Conservation (phyloP, 1,140 invertebrate species). For the Cydia fagiglandana region DNA sequence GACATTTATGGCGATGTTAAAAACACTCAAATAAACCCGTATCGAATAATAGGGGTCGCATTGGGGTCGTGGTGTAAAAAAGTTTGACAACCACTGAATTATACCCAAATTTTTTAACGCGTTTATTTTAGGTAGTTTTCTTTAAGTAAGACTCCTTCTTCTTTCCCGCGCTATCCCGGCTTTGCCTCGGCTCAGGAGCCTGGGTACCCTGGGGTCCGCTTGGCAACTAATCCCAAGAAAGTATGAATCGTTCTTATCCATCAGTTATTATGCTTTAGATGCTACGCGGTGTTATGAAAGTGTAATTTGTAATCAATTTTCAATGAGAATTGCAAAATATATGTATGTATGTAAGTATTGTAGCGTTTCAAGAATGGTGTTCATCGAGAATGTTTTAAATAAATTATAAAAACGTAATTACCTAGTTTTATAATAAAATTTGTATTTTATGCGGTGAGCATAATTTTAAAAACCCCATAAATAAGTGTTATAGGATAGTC, state of each 20-base stretch:
- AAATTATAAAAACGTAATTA: conserved; percentile 34
- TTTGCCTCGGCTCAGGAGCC: no score
- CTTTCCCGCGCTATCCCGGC: no score
- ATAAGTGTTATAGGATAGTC: conserved; percentile 37
- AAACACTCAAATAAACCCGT: no score
- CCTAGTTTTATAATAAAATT: conserved; percentile 42
- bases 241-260: not conserved
- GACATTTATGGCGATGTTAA: no score
- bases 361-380: not conserved
- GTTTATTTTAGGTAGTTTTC: not conserved
- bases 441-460: conserved; percentile 41
- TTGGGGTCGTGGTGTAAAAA: not conserved
- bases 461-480: conserved; percentile 47
- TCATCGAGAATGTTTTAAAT: conserved; percentile 26
- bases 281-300: no score
- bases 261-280: no score
- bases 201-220: no score
- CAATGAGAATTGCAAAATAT: not conserved
- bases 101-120: not conserved
- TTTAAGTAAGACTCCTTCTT: not conserved
- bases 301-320: not conserved
- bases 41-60: not conserved
- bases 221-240: no score
- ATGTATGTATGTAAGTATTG: no score
- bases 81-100: conserved; percentile 1